phyloP scores from a whole-genome alignment of 2,797 vertebrate genomes.

The Siniperca obscura region DNA sequence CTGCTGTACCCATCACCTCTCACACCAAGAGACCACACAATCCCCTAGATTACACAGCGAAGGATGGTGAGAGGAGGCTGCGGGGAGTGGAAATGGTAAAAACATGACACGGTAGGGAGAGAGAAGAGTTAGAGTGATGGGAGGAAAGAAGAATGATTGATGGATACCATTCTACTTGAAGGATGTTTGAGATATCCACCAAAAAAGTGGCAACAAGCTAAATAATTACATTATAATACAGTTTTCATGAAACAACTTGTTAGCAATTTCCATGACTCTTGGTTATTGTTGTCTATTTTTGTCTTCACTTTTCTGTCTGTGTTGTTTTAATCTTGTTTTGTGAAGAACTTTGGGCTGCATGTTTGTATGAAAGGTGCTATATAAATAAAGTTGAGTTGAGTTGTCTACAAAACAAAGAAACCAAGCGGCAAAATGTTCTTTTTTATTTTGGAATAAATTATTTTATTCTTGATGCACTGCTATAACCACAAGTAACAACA shows the following conservation, averaged over 20 bases:
- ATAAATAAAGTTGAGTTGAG: too few relatives aligned
- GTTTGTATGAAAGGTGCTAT: too few relatives aligned
- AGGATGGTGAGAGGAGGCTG: constrained; percentile 59
- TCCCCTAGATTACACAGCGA: constrained; percentile 78
- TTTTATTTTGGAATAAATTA: constrained; percentile 36
- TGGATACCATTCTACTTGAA: constrained; percentile 39
- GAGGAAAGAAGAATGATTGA: constrained; percentile 56
- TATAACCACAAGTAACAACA: constrained; percentile 51
- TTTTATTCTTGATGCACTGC: constrained; percentile 40
- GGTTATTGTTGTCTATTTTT: too few relatives aligned
- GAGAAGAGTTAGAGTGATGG: constrained; percentile 37
- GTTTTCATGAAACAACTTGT: constrained; percentile 35
- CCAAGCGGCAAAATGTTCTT: constrained; percentile 19
- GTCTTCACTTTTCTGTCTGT: too few relatives aligned
- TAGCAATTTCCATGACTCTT: constrained; percentile 31
- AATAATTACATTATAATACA: constrained; percentile 44
- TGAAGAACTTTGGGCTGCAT: too few relatives aligned
- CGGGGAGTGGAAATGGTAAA: constrained; percentile 57
- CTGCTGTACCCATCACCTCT: constrained; percentile 83
- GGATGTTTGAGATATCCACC: constrained; percentile 35
- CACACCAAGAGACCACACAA: constrained; percentile 81
- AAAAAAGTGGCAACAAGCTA: constrained; percentile 31
- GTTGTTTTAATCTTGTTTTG: too few relatives aligned
- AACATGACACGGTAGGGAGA: constrained; percentile 45
- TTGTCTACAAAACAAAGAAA: constrained; percentile 28